phyloP scores from a whole-genome alignment of 2,797 vertebrate species.

The Tokudaia muenninki region DNA sequence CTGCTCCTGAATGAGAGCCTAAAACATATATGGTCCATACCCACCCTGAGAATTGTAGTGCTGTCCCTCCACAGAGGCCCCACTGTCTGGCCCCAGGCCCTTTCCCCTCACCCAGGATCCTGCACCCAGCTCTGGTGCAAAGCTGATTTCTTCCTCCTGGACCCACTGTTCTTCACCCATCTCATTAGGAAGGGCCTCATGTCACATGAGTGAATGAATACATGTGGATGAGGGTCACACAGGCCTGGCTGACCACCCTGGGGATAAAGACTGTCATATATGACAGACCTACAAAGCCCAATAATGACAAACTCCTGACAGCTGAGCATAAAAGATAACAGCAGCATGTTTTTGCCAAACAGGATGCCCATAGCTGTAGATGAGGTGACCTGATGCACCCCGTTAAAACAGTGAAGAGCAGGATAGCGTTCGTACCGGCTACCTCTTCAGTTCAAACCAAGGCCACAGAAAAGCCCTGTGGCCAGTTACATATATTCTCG shows the following conservation, averaged over 20 bases:
- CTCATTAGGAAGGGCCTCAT: background rate
- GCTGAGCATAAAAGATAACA: background rate
- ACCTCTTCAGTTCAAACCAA: background rate
- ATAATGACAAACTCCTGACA: background rate
- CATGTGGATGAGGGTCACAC: background rate
- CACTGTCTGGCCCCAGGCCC: background rate
- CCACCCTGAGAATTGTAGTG: fast-evolving
- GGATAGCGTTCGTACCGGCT: background rate
- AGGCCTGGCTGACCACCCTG: background rate
- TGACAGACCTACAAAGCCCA: background rate
- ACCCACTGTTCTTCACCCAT: background rate
- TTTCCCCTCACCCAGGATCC: background rate
- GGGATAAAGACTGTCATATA: background rate
- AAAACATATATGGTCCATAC: fast-evolving
- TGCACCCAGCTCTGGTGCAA: background rate
- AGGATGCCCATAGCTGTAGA: no score
- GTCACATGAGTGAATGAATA: fast-evolving
- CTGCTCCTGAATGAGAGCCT: background rate
- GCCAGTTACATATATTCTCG: background rate
- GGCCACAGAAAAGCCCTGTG: background rate
- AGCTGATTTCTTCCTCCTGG: background rate
- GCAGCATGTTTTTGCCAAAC: background rate
- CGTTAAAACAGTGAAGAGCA: background rate
- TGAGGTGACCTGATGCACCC: fast-evolving
- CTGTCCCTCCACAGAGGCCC: background rate